Conservation (phyloP, 2,113 vertebrate genomes). For the Aegithalos caudatus region DNA sequence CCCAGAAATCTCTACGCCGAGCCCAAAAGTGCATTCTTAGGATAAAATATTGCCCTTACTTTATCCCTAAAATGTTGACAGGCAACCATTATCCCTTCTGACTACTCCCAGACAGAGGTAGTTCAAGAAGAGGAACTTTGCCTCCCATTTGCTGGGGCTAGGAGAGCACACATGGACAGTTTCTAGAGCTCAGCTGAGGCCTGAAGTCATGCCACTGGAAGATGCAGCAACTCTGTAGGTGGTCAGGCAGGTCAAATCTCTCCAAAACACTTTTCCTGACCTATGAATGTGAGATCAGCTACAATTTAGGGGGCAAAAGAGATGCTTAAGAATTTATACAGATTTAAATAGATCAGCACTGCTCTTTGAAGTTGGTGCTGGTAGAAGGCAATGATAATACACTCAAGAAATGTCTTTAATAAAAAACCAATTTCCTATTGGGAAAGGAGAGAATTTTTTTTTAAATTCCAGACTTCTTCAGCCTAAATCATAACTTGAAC, state of each 20-base stretch:
- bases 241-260: not conserved
- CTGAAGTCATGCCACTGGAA: not conserved
- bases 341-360: not conserved
- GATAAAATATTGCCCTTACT: not conserved
- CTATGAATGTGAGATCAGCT: not conserved
- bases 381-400: not conserved
- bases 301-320: not conserved
- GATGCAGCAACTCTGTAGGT: not conserved
- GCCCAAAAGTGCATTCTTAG: not conserved
- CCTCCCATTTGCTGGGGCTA: not conserved
- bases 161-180: fast-evolving
- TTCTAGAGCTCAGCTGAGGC: not conserved
- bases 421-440: not conserved
- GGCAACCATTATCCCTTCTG: not conserved
- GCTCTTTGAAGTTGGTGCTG: not conserved
- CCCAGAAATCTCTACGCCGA: not conserved
- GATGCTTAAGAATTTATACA: not conserved
- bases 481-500: not conserved
- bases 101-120: not conserved
- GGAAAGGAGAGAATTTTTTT: not conserved
- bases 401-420: not conserved
- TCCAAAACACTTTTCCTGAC: not conserved
- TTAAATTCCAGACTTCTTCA: not conserved
- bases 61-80: not conserved
- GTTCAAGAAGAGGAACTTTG: not conserved